A percentile compares a stretch with the other conserved stretches of the same genome.
phyloP scores from a whole-genome alignment of 1,140 invertebrate species.

The Carcinoscorpius rotundicauda region DNA sequence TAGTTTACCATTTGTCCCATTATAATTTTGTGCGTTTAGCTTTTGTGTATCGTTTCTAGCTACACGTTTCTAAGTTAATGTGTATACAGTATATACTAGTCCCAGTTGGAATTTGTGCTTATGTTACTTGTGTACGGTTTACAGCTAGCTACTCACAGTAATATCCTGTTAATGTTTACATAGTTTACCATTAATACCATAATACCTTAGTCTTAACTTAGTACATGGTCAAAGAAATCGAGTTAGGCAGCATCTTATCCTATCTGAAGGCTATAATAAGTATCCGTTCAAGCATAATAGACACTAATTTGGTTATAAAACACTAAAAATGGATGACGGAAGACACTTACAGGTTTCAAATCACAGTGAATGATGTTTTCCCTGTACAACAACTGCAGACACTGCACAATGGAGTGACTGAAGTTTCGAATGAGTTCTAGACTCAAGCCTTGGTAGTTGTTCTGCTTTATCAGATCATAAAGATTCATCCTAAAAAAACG shows the following conservation, averaged over 20 bases:
- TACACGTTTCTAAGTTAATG: too few relatives aligned
- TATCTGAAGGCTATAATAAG: background rate
- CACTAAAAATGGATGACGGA: too few relatives aligned
- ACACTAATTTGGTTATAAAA: background rate
- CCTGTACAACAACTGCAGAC: conserved; percentile 74
- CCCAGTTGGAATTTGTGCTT: too few relatives aligned
- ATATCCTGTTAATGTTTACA: too few relatives aligned
- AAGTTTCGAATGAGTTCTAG: conserved; percentile 85
- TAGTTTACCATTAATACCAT: too few relatives aligned
- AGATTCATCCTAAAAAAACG: conserved; percentile 65
- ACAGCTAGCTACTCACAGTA: too few relatives aligned
- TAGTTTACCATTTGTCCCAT: too few relatives aligned
- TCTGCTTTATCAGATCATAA: conserved; percentile 98
- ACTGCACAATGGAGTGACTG: conserved; percentile 87
- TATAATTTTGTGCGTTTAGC: too few relatives aligned
- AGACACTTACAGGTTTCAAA: conserved; percentile 52
- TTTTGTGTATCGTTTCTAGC: too few relatives aligned
- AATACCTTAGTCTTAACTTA: too few relatives aligned
- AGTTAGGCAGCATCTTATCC: background rate
- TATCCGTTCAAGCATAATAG: background rate
- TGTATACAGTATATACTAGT: too few relatives aligned
- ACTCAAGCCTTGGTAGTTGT: conserved; percentile 97
- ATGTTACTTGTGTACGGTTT: too few relatives aligned
- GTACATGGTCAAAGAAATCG: background rate
- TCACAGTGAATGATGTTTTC: conserved; percentile 76